phyloP scores from a whole-genome alignment of 2,113 vertebrate species.

The Pterocles orientalis region DNA sequence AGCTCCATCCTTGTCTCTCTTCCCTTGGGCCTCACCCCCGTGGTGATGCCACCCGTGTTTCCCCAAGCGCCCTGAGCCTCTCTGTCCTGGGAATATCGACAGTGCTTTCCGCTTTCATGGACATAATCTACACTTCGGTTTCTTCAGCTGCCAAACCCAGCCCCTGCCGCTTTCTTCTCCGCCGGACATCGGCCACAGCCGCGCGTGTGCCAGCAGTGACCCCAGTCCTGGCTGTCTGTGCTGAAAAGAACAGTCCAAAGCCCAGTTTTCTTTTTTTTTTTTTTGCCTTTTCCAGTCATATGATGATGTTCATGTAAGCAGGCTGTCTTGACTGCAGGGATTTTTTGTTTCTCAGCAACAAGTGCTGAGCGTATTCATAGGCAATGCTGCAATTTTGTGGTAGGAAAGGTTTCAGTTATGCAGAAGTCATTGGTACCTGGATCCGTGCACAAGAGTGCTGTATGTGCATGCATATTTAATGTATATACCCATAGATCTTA shows the following conservation, averaged over 20 bases:
- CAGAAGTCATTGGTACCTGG: background rate
- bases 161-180: background rate
- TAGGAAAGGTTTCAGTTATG: background rate
- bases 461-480: background rate
- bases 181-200: background rate
- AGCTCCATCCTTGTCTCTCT: background rate
- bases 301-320: background rate
- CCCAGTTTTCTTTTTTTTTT: background rate
- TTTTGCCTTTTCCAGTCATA: background rate
- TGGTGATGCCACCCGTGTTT: background rate
- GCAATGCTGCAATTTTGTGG: background rate
- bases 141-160: background rate
- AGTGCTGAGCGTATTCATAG: background rate
- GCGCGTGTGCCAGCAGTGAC: background rate
- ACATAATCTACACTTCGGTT: background rate
- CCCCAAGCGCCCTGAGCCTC: rapidly evolving
- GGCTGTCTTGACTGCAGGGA: background rate
- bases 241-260: background rate
- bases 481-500: background rate
- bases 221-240: background rate
- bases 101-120: background rate
- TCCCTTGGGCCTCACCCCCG: background rate
- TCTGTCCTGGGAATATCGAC: background rate
- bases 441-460: background rate
- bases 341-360: slow-evolving; percentile 10